Percentiles rank a stretch among this genome's conserved stretches.
Evolutionary conservation across 2,797 vertebrate species (phyloP).

Genomic region (Acrossocheilus wenchowensis): DNA sequence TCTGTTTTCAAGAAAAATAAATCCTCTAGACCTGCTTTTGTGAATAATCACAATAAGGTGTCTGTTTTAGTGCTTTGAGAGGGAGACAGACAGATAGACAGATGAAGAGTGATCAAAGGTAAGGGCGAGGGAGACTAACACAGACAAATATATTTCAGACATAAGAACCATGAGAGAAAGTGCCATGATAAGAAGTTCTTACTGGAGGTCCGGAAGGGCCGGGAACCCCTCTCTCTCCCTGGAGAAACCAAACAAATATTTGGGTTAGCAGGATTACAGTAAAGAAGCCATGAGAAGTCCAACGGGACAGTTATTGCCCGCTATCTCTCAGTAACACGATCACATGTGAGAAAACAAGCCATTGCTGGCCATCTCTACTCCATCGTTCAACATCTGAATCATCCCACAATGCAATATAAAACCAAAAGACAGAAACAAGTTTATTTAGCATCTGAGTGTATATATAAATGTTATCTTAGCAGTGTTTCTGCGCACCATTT

Average conservation of each 20-base stretch:
- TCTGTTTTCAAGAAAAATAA: background rate
- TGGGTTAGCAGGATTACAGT: slow-evolving; percentile 72
- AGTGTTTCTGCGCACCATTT: slow-evolving; percentile 52
- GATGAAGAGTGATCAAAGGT: background rate
- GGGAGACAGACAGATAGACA: background rate
- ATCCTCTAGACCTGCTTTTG: background rate
- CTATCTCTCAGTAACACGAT: slow-evolving; percentile 47
- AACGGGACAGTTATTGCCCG: slow-evolving; percentile 34
- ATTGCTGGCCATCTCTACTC: background rate
- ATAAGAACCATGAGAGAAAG: slow-evolving; percentile 54
- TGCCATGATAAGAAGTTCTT: slow-evolving; percentile 76
- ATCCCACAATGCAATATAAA: background rate
- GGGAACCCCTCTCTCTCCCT: slow-evolving; percentile 93
- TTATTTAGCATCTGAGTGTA: slow-evolving; percentile 8
- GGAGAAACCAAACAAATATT: slow-evolving; percentile 76
- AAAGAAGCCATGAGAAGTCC: slow-evolving; percentile 53
- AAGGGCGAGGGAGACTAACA: slow-evolving; percentile 7
- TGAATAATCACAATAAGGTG: background rate
- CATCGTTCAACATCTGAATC: background rate
- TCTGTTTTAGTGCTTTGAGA: slow-evolving; percentile 1
- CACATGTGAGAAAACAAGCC: slow-evolving; percentile 46
- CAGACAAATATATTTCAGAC: slow-evolving; percentile 32
- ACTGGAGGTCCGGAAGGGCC: slow-evolving; percentile 93
- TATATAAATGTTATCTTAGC: slow-evolving; percentile 44
- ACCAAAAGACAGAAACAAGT: slow-evolving; percentile 1